phyloP scores from a whole-genome alignment of 2,113 vertebrate genomes.

The Pollachius pollachius region DNA sequence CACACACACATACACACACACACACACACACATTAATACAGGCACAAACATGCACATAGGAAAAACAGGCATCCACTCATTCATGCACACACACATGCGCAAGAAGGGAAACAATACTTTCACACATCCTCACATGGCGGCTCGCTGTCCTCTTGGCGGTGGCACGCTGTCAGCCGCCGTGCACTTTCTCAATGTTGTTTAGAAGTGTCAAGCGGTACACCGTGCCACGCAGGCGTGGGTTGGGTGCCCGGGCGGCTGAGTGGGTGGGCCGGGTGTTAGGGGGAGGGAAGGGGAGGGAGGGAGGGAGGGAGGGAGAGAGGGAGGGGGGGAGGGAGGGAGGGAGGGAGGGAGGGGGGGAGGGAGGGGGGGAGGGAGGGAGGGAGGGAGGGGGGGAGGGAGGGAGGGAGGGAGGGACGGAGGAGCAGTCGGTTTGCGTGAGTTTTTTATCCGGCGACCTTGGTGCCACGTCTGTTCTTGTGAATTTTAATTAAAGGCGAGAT shows the following conservation, averaged over 20 bases:
- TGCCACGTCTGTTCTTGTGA: conserved; percentile 42
- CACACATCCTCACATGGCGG: too few relatives aligned
- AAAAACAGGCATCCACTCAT: not conserved
- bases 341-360: too few relatives aligned
- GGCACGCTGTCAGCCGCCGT: too few relatives aligned
- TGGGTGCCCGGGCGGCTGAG: too few relatives aligned
- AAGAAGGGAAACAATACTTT: conserved; percentile 11
- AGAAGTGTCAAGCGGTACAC: too few relatives aligned
- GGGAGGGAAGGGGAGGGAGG: not conserved
- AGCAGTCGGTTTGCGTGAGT: not conserved
- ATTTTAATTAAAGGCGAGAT: conserved; percentile 54
- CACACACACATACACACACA: conserved; percentile 5
- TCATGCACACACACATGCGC: not conserved
- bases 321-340: too few relatives aligned
- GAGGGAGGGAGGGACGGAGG: too few relatives aligned
- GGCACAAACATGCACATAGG: not conserved
- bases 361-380: not conserved
- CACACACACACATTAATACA: conserved; percentile 27
- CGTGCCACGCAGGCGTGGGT: too few relatives aligned
- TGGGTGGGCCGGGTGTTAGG: conserved; percentile 4
- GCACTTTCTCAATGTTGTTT: too few relatives aligned
- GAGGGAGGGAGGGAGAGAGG: too few relatives aligned
- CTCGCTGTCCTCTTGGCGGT: too few relatives aligned
- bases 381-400: not conserved
- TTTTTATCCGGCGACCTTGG: conserved; percentile 41